phyloP scores from a whole-genome alignment of 2,888 invertebrate species.

The Pristionchus entomophagus region DNA sequence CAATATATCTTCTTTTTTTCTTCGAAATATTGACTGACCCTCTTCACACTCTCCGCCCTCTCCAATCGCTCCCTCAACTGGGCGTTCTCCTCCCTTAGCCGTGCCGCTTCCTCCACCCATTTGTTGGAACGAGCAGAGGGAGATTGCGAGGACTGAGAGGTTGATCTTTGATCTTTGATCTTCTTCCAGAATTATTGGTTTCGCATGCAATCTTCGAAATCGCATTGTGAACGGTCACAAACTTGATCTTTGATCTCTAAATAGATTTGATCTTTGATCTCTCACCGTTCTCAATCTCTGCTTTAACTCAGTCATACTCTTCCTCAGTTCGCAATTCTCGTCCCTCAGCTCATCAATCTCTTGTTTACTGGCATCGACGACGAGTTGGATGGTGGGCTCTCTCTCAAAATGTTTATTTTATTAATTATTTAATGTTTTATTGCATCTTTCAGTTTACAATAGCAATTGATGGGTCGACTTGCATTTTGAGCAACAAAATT shows the following conservation, averaged over 20 bases:
- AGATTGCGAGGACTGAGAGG: not conserved
- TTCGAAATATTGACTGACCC: not conserved
- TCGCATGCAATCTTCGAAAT: no score
- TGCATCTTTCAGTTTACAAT: no score
- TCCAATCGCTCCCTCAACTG: slow-evolving; percentile 32
- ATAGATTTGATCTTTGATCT: not conserved
- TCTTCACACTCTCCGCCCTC: not conserved
- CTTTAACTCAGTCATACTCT: not conserved
- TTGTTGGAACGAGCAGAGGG: slow-evolving; percentile 1
- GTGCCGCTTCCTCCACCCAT: not conserved
- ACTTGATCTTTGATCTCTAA: not conserved
- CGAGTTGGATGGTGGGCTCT: not conserved
- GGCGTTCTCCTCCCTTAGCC: not conserved
- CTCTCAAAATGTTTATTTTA: not conserved
- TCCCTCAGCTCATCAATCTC: slow-evolving; percentile 18
- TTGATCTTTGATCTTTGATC: not conserved
- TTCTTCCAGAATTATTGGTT: not conserved
- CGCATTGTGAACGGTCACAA: no score
- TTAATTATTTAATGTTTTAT: no score
- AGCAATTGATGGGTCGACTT: no score
- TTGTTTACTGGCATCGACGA: slow-evolving; percentile 9
- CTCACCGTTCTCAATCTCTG: slow-evolving; percentile 26
- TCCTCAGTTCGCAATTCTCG: not conserved
- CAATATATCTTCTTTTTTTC: no score
- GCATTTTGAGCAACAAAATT: no score